These are phyloP conservation scores for Eupithecia insigniata DNA, from an alignment of 2,888 invertebrate species.

Conservation along the genomic window DNA sequence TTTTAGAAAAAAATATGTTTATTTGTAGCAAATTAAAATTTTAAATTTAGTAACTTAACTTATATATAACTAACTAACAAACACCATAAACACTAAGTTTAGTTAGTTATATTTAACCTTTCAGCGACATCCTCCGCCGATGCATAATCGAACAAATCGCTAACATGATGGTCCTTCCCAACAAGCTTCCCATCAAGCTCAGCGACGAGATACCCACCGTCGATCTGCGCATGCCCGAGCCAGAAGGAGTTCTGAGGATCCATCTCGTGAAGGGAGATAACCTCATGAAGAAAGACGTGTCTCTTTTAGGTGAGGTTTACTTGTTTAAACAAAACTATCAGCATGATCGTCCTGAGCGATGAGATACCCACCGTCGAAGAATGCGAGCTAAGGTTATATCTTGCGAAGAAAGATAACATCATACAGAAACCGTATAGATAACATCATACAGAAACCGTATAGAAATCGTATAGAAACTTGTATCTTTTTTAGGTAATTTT, in stretches of 20 bases:
- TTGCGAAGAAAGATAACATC: too few relatives aligned
- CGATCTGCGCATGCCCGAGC: conserved; percentile 94
- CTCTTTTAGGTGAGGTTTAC: conserved; percentile 59
- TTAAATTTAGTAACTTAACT: too few relatives aligned
- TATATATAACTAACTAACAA: too few relatives aligned
- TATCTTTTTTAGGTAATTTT: too few relatives aligned
- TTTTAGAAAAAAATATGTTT: too few relatives aligned
- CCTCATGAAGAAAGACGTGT: conserved; percentile 97
- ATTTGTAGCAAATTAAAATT: too few relatives aligned
- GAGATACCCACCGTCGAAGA: conserved; percentile 90
- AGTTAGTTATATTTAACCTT: conserved; percentile 44
- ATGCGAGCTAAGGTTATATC: too few relatives aligned
- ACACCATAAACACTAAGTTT: too few relatives aligned
- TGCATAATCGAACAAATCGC: conserved; percentile 96
- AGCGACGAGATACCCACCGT: conserved; percentile 93
- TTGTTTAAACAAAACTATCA: conserved; percentile 47
- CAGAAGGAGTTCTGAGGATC: conserved; percentile 97
- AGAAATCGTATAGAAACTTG: too few relatives aligned
- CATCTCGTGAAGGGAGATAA: conserved; percentile 97
- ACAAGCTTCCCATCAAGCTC: conserved; percentile 95
- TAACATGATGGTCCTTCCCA: conserved; percentile 96
- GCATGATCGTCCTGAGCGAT: conserved; percentile 95
- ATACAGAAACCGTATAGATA: too few relatives aligned
- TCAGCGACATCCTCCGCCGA: conserved; percentile 93
- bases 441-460: too few relatives aligned